Evolutionary conservation across 2,888 invertebrate genomes (phyloP).

Genomic region (Ceraclea dissimilis): DNA sequence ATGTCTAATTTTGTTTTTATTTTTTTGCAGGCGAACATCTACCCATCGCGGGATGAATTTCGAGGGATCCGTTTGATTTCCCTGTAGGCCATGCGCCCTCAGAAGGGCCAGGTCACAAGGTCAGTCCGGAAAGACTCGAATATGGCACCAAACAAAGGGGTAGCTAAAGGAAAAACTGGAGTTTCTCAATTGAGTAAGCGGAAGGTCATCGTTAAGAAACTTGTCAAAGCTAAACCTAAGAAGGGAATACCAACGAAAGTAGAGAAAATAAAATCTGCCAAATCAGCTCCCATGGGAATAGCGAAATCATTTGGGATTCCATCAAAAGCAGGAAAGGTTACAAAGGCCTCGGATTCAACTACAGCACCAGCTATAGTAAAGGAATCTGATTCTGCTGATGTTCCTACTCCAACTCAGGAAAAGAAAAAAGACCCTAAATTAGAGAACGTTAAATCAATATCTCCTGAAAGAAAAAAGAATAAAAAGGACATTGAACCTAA

Average conservation of each 20-base stretch:
- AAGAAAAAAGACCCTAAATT: slow-evolving; percentile 30
- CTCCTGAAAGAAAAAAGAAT: slow-evolving; percentile 21
- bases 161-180: slow-evolving; percentile 21
- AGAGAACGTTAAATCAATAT: slow-evolving; percentile 16
- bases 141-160: slow-evolving; percentile 22
- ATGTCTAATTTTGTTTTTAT: background rate
- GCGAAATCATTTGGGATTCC: background rate
- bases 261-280: slow-evolving; percentile 5
- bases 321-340: background rate
- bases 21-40: background rate
- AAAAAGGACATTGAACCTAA: slow-evolving; percentile 2
- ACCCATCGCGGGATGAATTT: background rate
- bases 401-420: background rate
- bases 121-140: background rate
- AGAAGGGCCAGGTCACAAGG: slow-evolving; percentile 22
- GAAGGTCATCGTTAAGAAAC: slow-evolving; percentile 24
- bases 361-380: background rate
- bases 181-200: slow-evolving; percentile 18
- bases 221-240: slow-evolving; percentile 10
- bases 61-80: background rate
- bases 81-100: slow-evolving; percentile 17
- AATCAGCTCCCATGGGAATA: background rate
- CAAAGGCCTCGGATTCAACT: background rate
- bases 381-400: background rate
- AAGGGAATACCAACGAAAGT: slow-evolving; percentile 7